These are phyloP conservation scores for Lathamus discolor DNA, from an alignment of 2,113 vertebrate genomes.

Conservation along the genomic window DNA sequence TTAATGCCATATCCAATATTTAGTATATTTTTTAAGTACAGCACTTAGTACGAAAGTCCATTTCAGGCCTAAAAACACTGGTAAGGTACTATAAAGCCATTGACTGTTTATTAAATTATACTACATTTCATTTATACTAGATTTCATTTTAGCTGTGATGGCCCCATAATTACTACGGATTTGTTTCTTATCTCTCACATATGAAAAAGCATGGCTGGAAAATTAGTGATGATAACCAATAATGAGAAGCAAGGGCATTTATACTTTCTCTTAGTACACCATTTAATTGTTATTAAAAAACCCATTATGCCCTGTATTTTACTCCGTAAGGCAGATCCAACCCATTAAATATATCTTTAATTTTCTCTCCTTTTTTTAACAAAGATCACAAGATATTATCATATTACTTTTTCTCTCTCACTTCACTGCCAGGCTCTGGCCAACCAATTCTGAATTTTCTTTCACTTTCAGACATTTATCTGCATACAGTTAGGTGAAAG, in stretches of 20 bases:
- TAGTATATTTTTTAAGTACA: constrained; percentile 4
- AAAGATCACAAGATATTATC: constrained; percentile 56
- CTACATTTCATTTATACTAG: constrained; percentile 29
- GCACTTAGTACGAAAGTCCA: not conserved
- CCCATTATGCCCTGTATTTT: not conserved
- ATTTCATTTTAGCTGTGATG: constrained; percentile 17
- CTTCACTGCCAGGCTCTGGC: constrained; percentile 40
- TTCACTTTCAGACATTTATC: constrained; percentile 73
- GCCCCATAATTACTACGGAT: constrained; percentile 41
- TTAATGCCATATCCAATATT: not conserved
- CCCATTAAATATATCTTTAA: constrained; percentile 6
- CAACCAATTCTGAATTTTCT: constrained; percentile 64
- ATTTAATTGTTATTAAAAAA: constrained; percentile 20
- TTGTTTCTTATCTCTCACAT: constrained; percentile 57
- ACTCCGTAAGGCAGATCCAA: not conserved
- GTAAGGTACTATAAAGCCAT: constrained; percentile 23
- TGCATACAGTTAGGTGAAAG: constrained; percentile 69
- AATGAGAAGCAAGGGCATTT: constrained; percentile 19
- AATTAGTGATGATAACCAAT: constrained; percentile 29
- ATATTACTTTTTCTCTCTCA: constrained; percentile 25
- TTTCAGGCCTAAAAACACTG: constrained; percentile 29
- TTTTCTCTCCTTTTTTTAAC: constrained; percentile 7
- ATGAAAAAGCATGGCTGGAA: constrained; percentile 1
- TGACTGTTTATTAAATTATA: constrained; percentile 43
- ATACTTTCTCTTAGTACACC: not conserved